Evolutionary conservation across 1,140 invertebrate genomes (phyloP).

Genomic region (Monomorium pharaonis): DNA sequence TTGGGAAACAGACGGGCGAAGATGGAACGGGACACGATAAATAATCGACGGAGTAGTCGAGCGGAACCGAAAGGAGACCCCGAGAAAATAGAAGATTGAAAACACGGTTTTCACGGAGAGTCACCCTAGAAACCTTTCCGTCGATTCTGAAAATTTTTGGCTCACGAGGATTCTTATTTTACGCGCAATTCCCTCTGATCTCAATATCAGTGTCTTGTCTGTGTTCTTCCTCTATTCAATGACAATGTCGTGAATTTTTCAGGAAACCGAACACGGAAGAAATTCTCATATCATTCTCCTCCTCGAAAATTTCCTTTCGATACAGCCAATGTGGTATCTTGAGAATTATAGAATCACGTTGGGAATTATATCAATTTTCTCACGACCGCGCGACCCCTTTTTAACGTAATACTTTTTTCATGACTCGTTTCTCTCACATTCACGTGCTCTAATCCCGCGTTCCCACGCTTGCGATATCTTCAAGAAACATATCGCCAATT

Average conservation of each 20-base stretch:
- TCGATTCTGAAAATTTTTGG: conserved; percentile 6
- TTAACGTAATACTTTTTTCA: not conserved
- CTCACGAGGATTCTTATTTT: not conserved
- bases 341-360: not conserved
- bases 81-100: not conserved
- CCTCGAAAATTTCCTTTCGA: not conserved
- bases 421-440: not conserved
- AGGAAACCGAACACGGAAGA: not conserved
- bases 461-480: not conserved
- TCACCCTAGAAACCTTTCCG: not conserved
- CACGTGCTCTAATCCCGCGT: not conserved
- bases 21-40: conserved; percentile 27
- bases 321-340: not conserved
- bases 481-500: not conserved
- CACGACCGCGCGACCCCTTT: not conserved
- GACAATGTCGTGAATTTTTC: not conserved
- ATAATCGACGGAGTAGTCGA: not conserved
- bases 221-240: not conserved
- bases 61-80: not conserved
- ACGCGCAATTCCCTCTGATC: not conserved
- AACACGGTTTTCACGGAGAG: not conserved
- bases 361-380: not conserved
- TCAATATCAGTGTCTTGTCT: not conserved
- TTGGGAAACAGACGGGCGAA: not conserved
- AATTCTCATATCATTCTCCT: not conserved